A percentile compares a stretch with the other conserved stretches of the same genome.
Conservation (phyloP, 2,113 vertebrate genomes). For the Epinephelus lanceolatus region DNA sequence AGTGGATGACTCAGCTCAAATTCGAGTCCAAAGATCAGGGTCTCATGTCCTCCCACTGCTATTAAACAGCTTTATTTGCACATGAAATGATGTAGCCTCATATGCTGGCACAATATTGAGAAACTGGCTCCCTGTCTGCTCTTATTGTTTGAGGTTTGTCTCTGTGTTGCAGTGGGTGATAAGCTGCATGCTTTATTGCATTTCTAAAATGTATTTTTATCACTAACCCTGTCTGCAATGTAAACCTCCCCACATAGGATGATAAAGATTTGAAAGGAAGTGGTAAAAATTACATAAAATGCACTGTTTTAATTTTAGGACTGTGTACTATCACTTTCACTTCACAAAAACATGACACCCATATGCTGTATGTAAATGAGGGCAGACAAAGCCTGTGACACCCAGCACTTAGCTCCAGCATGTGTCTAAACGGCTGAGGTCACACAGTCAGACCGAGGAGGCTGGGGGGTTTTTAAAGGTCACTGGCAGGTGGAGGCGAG, state of each 20-base stretch:
- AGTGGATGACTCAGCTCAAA: neutral
- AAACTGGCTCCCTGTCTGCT: neutral
- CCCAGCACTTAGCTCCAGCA: neutral
- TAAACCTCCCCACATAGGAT: neutral
- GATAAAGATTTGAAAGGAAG: conserved; percentile 1
- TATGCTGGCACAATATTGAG: neutral
- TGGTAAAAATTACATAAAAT: neutral
- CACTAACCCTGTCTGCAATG: neutral
- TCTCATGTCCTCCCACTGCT: neutral
- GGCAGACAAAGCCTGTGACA: neutral
- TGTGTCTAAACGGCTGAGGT: neutral
- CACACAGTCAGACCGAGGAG: neutral
- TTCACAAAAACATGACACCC: neutral
- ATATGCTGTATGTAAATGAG: neutral
- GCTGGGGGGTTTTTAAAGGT: conserved; percentile 51
- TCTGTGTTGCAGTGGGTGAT: neutral
- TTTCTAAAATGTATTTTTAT: neutral
- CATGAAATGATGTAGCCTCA: neutral
- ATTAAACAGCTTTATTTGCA: conserved; percentile 5
- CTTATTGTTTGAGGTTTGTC: conserved; percentile 1
- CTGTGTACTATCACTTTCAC: neutral
- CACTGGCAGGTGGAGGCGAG: neutral
- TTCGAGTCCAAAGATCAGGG: neutral
- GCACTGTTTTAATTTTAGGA: neutral
- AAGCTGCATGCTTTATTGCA: neutral